These are phyloP conservation scores for Oxyruncus cristatus DNA, from an alignment of 2,113 vertebrate species.

Conservation along the genomic window DNA sequence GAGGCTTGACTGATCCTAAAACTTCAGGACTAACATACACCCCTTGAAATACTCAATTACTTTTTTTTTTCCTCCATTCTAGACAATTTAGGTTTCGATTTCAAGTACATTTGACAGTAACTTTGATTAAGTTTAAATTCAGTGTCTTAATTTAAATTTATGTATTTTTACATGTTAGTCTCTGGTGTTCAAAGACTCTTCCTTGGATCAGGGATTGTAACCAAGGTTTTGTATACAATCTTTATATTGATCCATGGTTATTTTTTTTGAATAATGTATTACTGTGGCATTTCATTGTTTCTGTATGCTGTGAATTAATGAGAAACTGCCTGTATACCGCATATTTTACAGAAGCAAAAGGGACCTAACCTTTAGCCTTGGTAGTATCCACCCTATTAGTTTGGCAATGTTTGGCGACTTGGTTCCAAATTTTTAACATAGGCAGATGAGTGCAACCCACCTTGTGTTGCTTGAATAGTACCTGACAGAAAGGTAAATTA, in stretches of 20 bases:
- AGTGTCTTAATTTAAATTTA: not conserved
- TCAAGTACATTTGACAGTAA: not conserved
- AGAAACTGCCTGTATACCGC: not conserved
- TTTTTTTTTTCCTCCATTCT: not conserved
- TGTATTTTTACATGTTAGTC: not conserved
- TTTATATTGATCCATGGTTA: not conserved
- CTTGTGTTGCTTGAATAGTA: not conserved
- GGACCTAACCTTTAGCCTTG: not conserved
- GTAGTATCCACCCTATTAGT: not conserved
- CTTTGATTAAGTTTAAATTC: not conserved
- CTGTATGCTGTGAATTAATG: not conserved
- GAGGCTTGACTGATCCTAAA: not conserved
- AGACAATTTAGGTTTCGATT: not conserved
- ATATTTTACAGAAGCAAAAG: not conserved
- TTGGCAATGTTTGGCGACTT: not conserved
- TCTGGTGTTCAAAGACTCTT: not conserved
- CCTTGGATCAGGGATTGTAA: not conserved
- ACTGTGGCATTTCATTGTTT: not conserved
- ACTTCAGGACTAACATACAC: not conserved
- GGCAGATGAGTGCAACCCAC: not conserved
- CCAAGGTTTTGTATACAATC: not conserved
- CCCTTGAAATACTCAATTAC: not conserved
- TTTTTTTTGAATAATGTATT: not conserved
- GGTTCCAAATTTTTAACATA: not conserved
- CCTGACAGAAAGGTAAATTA: not conserved